Evolutionary conservation across 2,797 vertebrate genomes (phyloP), one percentile per base, ranked within the genome.

Genomic region (Prunella strophiata): DNA sequence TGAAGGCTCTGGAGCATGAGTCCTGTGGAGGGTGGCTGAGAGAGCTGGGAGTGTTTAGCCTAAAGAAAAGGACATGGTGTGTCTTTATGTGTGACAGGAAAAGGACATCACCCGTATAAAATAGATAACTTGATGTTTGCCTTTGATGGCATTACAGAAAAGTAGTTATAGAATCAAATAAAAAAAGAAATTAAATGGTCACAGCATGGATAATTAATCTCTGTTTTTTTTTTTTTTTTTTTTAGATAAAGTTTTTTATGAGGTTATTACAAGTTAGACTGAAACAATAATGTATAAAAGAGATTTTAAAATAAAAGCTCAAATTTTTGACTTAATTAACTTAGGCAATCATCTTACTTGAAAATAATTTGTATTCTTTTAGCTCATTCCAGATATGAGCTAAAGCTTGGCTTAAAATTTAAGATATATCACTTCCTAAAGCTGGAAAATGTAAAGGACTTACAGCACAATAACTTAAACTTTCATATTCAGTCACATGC

Each of bases 1-100:
- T 51, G 25, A 71, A 22, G 16, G 7, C 15, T n/a, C 8, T 52
- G 8, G 29, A 54, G 20, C 0, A 29, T 26, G 34, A 63, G 4
- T n/a, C 32, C 7, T n/a, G 0, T 8, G 27, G 17, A 30, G 19
- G 9, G n/a, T 0, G 0, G 11, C 13, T 66, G 43, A 58, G 9
- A 58, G 22, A 54, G 8, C 9, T 66, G 30, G 47, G 34, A 3
- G 7, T n/a, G 47, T 54, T 61, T n/a, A 78, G 42, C 13, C 34
- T 48, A 40, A 11, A 54, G 59, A 54, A 84, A 54, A 73, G 42
- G 16, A 90, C 11, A 3, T 48, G 5, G 13, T 52, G 1, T 38
- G 15, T 48, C 19, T 30, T 63, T 38, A 42, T 7, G 4, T 38
- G 38, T 8, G 19, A 34, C 9, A 40, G 19, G 27, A 43, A 85